Conservation (phyloP, 2,797 vertebrate species). For the Gallirallus australis region DNA sequence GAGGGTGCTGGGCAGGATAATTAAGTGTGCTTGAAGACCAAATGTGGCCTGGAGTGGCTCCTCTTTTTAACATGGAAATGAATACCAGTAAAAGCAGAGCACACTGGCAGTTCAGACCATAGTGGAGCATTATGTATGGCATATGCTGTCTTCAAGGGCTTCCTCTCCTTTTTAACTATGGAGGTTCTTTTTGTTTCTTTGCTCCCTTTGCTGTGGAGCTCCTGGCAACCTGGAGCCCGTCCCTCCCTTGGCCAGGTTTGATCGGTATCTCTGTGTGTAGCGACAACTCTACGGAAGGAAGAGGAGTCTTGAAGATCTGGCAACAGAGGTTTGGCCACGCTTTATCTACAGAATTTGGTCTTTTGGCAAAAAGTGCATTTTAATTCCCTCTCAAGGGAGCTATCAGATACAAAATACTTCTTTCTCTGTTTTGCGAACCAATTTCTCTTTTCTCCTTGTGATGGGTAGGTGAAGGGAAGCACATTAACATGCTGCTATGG, state of each 20-base stretch:
- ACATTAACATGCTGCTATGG: background rate
- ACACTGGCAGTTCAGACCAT: background rate
- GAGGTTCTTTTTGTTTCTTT: background rate
- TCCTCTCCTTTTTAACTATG: background rate
- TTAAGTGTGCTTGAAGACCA: background rate
- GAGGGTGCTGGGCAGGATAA: background rate
- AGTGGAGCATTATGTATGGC: background rate
- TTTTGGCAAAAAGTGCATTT: background rate
- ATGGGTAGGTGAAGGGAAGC: background rate
- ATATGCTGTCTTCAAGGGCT: background rate
- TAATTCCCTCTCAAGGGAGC: background rate
- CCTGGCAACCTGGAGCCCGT: background rate
- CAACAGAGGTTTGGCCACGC: background rate
- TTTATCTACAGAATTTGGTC: background rate
- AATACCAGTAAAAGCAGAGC: background rate
- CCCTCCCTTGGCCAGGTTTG: background rate
- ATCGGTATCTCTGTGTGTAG: background rate
- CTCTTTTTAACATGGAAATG: background rate
- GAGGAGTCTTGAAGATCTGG: background rate
- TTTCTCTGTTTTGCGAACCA: background rate
- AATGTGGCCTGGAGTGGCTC: background rate
- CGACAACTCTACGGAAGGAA: background rate
- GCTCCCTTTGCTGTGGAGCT: background rate
- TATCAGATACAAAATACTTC: background rate
- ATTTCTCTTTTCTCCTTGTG: background rate